These are phyloP conservation scores for Psilanteris sp. DNA, from an alignment of 1,140 invertebrate genomes.

Conservation along the genomic window DNA sequence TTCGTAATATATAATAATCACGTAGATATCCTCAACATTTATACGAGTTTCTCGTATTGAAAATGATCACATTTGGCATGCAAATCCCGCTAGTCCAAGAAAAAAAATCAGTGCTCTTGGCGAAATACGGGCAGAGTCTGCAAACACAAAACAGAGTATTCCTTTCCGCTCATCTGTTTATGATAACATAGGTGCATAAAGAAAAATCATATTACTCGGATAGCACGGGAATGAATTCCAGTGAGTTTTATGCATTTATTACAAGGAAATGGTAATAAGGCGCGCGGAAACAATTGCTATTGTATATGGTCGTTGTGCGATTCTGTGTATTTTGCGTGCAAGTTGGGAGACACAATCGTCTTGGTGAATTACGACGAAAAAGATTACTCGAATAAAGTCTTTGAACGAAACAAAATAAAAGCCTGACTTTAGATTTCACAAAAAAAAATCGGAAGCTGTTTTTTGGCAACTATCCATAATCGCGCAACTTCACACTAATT, in stretches of 20 bases:
- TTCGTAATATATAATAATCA: neutral
- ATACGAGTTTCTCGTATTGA: conserved; percentile 5
- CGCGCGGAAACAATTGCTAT: conserved; percentile 17
- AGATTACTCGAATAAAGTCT: conserved; percentile 2
- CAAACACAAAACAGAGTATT: conserved; percentile 16
- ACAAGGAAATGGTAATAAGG: conserved; percentile 28
- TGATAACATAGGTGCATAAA: conserved; percentile 36
- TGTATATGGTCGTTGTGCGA: conserved; percentile 1
- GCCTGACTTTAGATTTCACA: too few relatives aligned
- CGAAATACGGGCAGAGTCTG: conserved; percentile 7
- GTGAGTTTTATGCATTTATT: conserved; percentile 48
- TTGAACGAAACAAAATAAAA: neutral
- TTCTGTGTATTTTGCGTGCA: conserved; percentile 6
- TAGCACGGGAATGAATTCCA: conserved; percentile 26
- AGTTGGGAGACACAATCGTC: conserved; percentile 5
- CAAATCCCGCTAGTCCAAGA: neutral
- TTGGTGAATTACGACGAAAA: conserved; percentile 6
- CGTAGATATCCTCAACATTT: neutral
- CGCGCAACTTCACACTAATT: too few relatives aligned
- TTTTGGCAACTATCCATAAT: too few relatives aligned
- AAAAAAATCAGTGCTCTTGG: conserved; percentile 5
- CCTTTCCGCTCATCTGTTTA: conserved; percentile 28
- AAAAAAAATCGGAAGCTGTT: too few relatives aligned
- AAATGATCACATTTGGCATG: conserved; percentile 13
- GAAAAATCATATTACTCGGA: conserved; percentile 40